A percentile compares a stretch with the other conserved stretches of the same genome.
phyloP scores from a whole-genome alignment of 2,888 invertebrate genomes.

The Didymodactylos carnosus region DNA sequence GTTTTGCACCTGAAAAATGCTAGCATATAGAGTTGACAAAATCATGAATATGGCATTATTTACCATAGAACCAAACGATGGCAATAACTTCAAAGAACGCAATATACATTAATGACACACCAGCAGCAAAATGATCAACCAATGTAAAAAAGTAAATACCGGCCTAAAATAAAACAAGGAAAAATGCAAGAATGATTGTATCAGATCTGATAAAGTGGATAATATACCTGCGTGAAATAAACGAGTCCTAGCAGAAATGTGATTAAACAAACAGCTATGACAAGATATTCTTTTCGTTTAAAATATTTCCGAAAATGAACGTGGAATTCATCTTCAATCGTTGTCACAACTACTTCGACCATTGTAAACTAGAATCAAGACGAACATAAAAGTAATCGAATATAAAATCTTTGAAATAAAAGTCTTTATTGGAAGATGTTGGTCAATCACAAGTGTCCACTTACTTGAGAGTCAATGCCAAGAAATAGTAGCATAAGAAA shows the following conservation, averaged over 20 bases:
- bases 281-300: conserved; percentile 65
- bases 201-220: background rate
- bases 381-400: background rate
- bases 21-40: background rate
- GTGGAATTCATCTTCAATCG: conserved; percentile 75
- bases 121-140: conserved; percentile 28
- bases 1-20: conserved; percentile 42
- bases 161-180: conserved; percentile 21
- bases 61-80: conserved; percentile 30
- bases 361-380: conserved; percentile 48
- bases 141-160: conserved; percentile 30
- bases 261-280: conserved; percentile 57
- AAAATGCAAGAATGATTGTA: background rate
- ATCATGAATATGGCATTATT: conserved; percentile 8
- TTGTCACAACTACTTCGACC: conserved; percentile 77
- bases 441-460: background rate
- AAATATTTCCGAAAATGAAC: conserved; percentile 60
- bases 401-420: background rate
- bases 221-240: conserved; percentile 54
- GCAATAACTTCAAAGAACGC: conserved; percentile 30
- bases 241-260: conserved; percentile 67
- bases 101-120: conserved; percentile 28
- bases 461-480: conserved; percentile 10
- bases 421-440: background rate
- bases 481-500: conserved; percentile 5